These are phyloP conservation scores for Lutjanus campechanus DNA, from an alignment of 2,797 vertebrate genomes.

Conservation along the genomic window DNA sequence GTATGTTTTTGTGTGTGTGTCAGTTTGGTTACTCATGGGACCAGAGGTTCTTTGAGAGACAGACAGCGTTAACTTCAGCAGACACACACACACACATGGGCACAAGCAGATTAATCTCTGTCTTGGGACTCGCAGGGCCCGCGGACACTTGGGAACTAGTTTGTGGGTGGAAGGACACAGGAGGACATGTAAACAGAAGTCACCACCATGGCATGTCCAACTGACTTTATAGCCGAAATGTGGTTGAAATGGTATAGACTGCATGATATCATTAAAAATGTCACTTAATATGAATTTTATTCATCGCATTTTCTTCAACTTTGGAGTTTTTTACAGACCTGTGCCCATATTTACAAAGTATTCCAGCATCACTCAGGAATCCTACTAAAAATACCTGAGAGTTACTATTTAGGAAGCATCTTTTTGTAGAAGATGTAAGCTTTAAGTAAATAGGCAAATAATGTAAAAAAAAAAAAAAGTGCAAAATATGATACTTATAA, in stretches of 20 bases:
- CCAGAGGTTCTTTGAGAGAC: slow-evolving; percentile 72
- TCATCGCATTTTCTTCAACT: background rate
- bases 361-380: background rate
- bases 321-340: background rate
- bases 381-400: background rate
- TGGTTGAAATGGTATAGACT: background rate
- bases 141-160: slow-evolving; percentile 67
- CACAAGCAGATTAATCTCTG: slow-evolving; percentile 74
- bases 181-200: slow-evolving; percentile 55
- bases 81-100: slow-evolving; percentile 47
- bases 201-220: slow-evolving; percentile 5
- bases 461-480: background rate
- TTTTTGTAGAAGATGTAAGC: background rate
- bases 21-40: slow-evolving; percentile 77
- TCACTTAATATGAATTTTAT: background rate
- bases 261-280: background rate
- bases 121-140: slow-evolving; percentile 60
- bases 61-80: slow-evolving; percentile 73
- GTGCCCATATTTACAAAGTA: background rate
- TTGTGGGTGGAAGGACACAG: slow-evolving; percentile 56
- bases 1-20: slow-evolving; percentile 42
- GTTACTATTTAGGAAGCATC: background rate
- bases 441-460: no score
- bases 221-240: background rate
- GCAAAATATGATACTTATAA: background rate